These are phyloP conservation scores for Acronicta psi DNA, from an alignment of 2,888 invertebrate species.

Conservation along the genomic window DNA sequence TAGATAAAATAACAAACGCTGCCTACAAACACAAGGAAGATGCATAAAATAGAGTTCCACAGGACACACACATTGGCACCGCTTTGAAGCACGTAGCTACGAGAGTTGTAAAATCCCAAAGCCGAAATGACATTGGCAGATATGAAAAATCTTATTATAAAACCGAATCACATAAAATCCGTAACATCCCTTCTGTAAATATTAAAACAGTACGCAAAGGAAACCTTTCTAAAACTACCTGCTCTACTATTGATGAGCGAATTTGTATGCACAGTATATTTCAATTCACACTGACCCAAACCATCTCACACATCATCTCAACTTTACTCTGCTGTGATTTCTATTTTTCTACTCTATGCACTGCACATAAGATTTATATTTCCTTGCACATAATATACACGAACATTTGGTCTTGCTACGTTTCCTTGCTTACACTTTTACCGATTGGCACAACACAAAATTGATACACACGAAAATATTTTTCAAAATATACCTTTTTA, in stretches of 20 bases:
- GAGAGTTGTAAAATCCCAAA: constrained; percentile 8
- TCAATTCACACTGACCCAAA: constrained; percentile 57
- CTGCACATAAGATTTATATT: constrained; percentile 85
- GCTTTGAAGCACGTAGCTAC: constrained; percentile 39
- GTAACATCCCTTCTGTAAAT: constrained; percentile 62
- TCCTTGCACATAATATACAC: constrained; percentile 81
- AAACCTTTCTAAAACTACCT: constrained; percentile 42
- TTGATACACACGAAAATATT: constrained; percentile 62
- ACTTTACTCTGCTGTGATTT: constrained; percentile 67
- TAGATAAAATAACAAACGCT: not conserved
- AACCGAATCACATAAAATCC: constrained; percentile 44
- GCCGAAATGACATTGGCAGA: constrained; percentile 8
- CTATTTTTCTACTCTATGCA: constrained; percentile 84
- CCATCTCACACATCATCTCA: constrained; percentile 77
- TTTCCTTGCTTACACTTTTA: constrained; percentile 76
- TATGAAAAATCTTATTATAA: constrained; percentile 34
- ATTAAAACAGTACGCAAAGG: constrained; percentile 55
- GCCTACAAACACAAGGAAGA: not conserved
- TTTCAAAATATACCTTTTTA: constrained; percentile 50
- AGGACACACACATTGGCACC: constrained; percentile 33
- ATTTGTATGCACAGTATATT: constrained; percentile 67
- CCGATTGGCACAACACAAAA: constrained; percentile 76
- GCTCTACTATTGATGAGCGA: constrained; percentile 58
- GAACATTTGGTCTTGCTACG: constrained; percentile 75
- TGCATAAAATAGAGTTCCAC: not conserved